These are phyloP conservation scores for Epinephelus moara DNA, from an alignment of 2,113 vertebrate genomes.

Conservation along the genomic window DNA sequence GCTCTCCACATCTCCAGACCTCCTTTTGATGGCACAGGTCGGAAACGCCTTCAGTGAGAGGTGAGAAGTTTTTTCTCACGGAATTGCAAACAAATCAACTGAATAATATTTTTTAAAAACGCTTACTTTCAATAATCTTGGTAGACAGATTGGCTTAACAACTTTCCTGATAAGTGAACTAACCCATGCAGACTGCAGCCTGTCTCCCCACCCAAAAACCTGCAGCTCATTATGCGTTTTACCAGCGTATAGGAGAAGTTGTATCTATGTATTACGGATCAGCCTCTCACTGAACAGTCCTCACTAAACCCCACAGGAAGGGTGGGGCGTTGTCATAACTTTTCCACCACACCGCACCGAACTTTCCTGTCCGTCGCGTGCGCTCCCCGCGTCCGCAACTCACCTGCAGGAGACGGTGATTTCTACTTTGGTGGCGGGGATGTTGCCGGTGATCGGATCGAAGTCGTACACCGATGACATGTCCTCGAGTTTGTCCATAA, in stretches of 20 bases:
- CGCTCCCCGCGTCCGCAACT: conserved; percentile 36
- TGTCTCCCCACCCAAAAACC: conserved; percentile 3
- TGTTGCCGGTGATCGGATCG: conserved; percentile 91
- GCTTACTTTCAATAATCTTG: background rate
- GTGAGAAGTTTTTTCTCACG: background rate
- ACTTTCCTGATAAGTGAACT: background rate
- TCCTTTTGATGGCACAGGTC: background rate
- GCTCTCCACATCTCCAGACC: background rate
- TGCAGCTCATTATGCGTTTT: background rate
- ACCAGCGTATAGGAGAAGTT: background rate
- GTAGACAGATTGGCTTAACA: background rate
- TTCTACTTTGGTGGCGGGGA: conserved; percentile 95
- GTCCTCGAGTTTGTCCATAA: conserved; percentile 90
- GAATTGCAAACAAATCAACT: background rate
- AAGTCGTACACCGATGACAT: conserved; percentile 92
- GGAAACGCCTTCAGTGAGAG: background rate
- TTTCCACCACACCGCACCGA: conserved; percentile 39
- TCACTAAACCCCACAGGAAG: background rate
- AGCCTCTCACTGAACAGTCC: background rate
- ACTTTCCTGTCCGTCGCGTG: conserved; percentile 43
- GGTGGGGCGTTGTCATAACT: conserved; percentile 67
- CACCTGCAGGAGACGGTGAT: conserved; percentile 96
- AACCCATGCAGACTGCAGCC: background rate
- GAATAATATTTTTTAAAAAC: background rate
- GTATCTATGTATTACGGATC: background rate